These are phyloP conservation scores for Pelvicachromis taeniatus DNA, from an alignment of 2,113 vertebrate species.

Conservation along the genomic window DNA sequence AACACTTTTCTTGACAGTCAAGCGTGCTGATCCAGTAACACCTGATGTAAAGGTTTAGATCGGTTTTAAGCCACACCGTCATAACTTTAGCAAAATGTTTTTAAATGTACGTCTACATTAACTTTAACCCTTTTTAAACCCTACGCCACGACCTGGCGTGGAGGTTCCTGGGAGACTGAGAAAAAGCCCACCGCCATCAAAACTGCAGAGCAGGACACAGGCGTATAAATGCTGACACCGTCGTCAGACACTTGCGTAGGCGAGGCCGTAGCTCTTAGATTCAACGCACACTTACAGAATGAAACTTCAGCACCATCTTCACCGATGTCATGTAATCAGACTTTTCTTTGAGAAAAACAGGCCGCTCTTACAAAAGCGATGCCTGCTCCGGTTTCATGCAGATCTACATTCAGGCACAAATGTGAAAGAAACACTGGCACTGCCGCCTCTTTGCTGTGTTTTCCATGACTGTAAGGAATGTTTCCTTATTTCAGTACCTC, in stretches of 20 bases:
- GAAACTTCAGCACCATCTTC: not conserved
- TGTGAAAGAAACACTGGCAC: not conserved
- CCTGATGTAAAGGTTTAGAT: not conserved
- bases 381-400: not conserved
- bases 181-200: not conserved
- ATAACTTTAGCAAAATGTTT: not conserved
- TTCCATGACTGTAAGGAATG: not conserved
- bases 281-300: not conserved
- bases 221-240: not conserved
- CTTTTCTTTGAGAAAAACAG: not conserved
- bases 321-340: not conserved
- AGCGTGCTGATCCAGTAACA: not conserved
- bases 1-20: accelerated
- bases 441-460: accelerated
- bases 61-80: not conserved
- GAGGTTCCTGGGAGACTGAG: not conserved
- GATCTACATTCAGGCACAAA: not conserved
- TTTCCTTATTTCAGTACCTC: not conserved
- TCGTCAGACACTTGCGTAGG: not conserved
- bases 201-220: not conserved
- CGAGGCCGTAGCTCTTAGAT: not conserved
- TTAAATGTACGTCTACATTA: not conserved
- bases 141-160: not conserved
- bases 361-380: accelerated
- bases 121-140: not conserved